These are phyloP conservation scores for Pangasianodon hypophthalmus DNA, from an alignment of 2,113 vertebrate genomes.

Conservation along the genomic window DNA sequence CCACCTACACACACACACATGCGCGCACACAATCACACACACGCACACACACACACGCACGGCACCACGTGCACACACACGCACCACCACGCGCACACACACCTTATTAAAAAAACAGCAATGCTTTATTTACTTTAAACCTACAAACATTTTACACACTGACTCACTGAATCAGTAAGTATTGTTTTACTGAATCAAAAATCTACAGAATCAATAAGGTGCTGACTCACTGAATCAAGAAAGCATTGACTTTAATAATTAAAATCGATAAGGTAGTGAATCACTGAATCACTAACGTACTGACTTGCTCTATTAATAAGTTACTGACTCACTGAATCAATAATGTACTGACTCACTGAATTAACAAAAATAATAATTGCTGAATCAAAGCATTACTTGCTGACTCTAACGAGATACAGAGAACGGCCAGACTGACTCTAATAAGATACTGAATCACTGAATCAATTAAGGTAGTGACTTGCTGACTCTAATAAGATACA, in stretches of 20 bases:
- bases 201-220: neutral
- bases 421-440: too few species aligned
- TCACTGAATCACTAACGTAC: too few species aligned
- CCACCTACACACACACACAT: constrained; percentile 78
- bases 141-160: neutral
- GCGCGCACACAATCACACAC: neutral
- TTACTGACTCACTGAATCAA: neutral
- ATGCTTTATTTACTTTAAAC: neutral
- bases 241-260: neutral
- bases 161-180: neutral
- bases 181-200: neutral
- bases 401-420: too few species aligned
- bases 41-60: neutral
- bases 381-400: too few species aligned
- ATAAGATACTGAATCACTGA: too few species aligned
- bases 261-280: neutral
- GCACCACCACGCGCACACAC: neutral
- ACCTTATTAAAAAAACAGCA: neutral
- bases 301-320: too few species aligned
- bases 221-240: neutral
- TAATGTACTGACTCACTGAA: neutral
- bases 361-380: too few species aligned
- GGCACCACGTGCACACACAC: neutral
- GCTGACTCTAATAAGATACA: too few species aligned
- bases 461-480: neutral